Base-by-base conservation (phyloP, 2,113 vertebrate genomes). In the Pterocles gutturalis region DNA sequence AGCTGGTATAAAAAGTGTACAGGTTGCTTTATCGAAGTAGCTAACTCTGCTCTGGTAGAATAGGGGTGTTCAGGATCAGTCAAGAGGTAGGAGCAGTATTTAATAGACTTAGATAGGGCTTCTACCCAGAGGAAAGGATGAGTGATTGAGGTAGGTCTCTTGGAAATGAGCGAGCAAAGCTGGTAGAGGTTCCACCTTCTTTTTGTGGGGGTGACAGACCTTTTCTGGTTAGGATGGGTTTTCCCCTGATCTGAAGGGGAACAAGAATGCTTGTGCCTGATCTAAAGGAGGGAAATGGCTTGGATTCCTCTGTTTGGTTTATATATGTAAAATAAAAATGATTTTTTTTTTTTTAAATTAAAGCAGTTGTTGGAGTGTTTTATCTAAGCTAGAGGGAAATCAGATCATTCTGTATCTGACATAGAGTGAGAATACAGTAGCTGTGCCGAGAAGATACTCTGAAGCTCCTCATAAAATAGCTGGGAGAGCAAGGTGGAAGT, bases 261-360 rank as follows among this genome's bases (percentile, higher is more conserved):
- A 87, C 28, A 84, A 93, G 75, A 94, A 78, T 62, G 36, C 19
- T 84, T 84, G 4, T 92, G 29, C 20, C 34, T 69, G 20, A 77
- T 78, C 14, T 54, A 55, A 89, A 66, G 26, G 38, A 43, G 20
- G 67, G 20, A 77, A 80, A 66, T 57, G 28, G 13, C 22, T 81
- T 91, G n/a, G 25, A 57, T 91, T 93, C 36, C 31, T 81, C 60
- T 84, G 14, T 85, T 91, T 84, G 33, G 10, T 70, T 82, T 58
- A 48, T 53, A 10, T 78, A 71, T 0, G 0, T 70, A 66, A 87
- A 72, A 45, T 4, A 12, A 20, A 34, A 41, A 18, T 12, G 7
- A 4, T 41, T 7, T 36, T 41, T 8, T 29, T 62, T 81, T 60
- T 16, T 20, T 1, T 11, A 48, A 34, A 45, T 78, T 73, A 78